phyloP scores from a whole-genome alignment of 2,888 invertebrate genomes.

The Cantharis lateralis region DNA sequence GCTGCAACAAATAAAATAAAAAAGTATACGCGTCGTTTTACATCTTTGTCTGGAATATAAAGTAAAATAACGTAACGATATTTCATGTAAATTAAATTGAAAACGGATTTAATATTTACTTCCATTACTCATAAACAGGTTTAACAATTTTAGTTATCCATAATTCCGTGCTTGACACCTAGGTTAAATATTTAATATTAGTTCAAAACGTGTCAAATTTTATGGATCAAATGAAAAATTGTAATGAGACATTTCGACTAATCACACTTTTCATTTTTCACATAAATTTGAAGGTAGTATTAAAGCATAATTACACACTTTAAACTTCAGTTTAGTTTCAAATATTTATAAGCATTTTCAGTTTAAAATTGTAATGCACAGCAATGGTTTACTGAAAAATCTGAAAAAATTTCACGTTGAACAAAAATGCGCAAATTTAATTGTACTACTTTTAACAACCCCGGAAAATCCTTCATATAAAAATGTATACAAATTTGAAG shows the following conservation, averaged over 20 bases:
- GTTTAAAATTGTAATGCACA: background rate
- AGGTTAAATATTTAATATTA: slow-evolving; percentile 37
- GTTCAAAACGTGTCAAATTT: slow-evolving; percentile 35
- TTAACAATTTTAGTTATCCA: slow-evolving; percentile 43
- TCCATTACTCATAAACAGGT: slow-evolving; percentile 44
- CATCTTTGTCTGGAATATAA: slow-evolving; percentile 5
- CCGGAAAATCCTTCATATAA: background rate
- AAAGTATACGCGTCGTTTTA: slow-evolving; percentile 9
- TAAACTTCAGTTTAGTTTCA: background rate
- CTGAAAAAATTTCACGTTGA: background rate
- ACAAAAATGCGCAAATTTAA: background rate
- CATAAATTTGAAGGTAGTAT: background rate
- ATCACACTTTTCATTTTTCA: background rate
- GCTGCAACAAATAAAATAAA: slow-evolving; percentile 16
- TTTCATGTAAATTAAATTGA: slow-evolving; percentile 39
- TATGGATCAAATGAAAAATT: background rate
- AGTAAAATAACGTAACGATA: slow-evolving; percentile 13
- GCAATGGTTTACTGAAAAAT: background rate
- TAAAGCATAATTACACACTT: background rate
- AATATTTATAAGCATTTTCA: background rate
- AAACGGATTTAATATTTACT: slow-evolving; percentile 36
- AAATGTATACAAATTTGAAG: background rate
- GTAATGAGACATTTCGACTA: background rate
- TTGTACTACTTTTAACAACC: background rate
- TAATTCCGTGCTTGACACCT: slow-evolving; percentile 35